phyloP scores from a whole-genome alignment of 2,888 invertebrate species.

The Carterocephalus palaemon region DNA sequence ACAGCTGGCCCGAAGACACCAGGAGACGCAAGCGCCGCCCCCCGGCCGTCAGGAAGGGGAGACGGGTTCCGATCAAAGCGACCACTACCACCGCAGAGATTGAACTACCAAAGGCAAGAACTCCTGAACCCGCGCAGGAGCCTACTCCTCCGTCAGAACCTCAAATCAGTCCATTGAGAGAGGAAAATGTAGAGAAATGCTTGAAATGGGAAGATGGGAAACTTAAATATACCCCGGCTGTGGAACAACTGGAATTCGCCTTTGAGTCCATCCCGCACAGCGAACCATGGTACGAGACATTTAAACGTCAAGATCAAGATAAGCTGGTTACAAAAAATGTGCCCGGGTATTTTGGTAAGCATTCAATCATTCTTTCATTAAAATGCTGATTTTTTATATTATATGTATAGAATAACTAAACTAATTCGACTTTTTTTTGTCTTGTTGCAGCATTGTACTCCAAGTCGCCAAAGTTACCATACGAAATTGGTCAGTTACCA shows the following conservation, averaged over 20 bases:
- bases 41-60: constrained; percentile 43
- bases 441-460: constrained; percentile 74
- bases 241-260: constrained; percentile 83
- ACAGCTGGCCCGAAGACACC: constrained; percentile 62
- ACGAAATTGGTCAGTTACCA: constrained; percentile 84
- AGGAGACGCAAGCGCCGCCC: constrained; percentile 50
- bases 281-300: constrained; percentile 89
- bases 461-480: constrained; percentile 85
- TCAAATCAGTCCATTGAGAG: constrained; percentile 48
- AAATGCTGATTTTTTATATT: constrained; percentile 8
- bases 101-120: constrained; percentile 29
- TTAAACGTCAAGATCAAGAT: constrained; percentile 86
- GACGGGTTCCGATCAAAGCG: constrained; percentile 35
- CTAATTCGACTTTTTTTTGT: constrained; percentile 27
- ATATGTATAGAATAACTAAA: neutral
- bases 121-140: constrained; percentile 25
- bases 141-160: constrained; percentile 30
- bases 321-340: constrained; percentile 81
- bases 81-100: constrained; percentile 28
- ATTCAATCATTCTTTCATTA: constrained; percentile 26
- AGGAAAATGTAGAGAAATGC: constrained; percentile 56
- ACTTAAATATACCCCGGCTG: constrained; percentile 68
- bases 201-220: constrained; percentile 72
- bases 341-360: constrained; percentile 77
- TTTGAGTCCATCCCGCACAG: constrained; percentile 86